Conservation (phyloP, 2,888 invertebrate genomes). For the Xanthorhoe designata region DNA sequence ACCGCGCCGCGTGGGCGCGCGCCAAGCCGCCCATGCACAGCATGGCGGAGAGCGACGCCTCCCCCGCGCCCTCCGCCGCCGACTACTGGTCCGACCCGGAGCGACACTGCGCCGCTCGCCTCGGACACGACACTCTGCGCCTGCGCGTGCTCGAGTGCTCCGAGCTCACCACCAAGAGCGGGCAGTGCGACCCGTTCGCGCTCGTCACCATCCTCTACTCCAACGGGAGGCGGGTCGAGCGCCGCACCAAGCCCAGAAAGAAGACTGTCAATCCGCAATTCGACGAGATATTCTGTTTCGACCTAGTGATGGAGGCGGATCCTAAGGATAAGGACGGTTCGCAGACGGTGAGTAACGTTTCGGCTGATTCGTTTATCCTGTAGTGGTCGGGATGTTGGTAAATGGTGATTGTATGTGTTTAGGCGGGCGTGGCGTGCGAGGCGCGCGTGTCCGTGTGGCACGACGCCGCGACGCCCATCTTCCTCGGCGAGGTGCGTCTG, state of each 20-base stretch:
- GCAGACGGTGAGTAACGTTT: conserved; percentile 74
- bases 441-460: conserved; percentile 95
- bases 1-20: conserved; percentile 75
- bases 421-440: conserved; percentile 90
- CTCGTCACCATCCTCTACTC: conserved; percentile 92
- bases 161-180: conserved; percentile 95
- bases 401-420: conserved; percentile 22
- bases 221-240: conserved; percentile 91
- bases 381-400: background rate
- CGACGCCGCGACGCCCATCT: conserved; percentile 92
- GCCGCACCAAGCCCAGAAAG: conserved; percentile 94
- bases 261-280: conserved; percentile 96
- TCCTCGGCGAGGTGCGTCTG: conserved; percentile 94
- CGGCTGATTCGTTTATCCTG: background rate
- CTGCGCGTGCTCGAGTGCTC: conserved; percentile 93
- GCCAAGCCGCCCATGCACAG: conserved; percentile 77
- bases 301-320: conserved; percentile 86
- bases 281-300: conserved; percentile 94
- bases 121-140: conserved; percentile 79
- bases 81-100: conserved; percentile 84
- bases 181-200: conserved; percentile 96
- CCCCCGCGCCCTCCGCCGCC: conserved; percentile 76
- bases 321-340: conserved; percentile 81
- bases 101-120: conserved; percentile 77
- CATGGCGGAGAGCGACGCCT: conserved; percentile 73